A percentile compares a stretch with the other conserved stretches of the same genome.
These are phyloP conservation scores for Entelurus aequoreus DNA, from an alignment of 2,113 vertebrate species.

Conservation along the genomic window DNA sequence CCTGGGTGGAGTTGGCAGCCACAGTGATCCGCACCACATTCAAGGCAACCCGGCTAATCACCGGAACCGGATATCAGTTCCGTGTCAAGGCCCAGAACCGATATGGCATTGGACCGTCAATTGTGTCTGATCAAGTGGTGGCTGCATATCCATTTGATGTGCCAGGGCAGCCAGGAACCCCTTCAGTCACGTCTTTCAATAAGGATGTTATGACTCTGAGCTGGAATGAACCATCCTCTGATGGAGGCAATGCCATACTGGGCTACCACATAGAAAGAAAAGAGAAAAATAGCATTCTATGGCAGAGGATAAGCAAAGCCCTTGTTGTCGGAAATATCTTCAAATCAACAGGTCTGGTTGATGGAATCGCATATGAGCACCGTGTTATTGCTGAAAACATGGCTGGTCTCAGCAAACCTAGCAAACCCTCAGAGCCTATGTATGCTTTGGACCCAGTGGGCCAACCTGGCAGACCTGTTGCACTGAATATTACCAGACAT, in stretches of 20 bases:
- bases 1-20: conserved; percentile 89
- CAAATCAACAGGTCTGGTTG: conserved; percentile 89
- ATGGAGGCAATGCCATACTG: conserved; percentile 92
- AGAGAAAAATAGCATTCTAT: conserved; percentile 93
- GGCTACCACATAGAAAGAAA: conserved; percentile 96
- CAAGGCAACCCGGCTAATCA: conserved; percentile 87
- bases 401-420: conserved; percentile 93
- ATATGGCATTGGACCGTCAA: conserved; percentile 85
- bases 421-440: conserved; percentile 86
- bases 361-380: conserved; percentile 95
- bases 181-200: conserved; percentile 83
- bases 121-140: conserved; percentile 80
- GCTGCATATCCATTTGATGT: conserved; percentile 95
- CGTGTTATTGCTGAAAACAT: conserved; percentile 93
- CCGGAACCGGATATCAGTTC: conserved; percentile 93
- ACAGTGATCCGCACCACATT: conserved; percentile 96
- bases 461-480: conserved; percentile 86
- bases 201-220: conserved; percentile 91
- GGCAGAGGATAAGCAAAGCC: conserved; percentile 89
- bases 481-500: conserved; percentile 91
- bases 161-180: conserved; percentile 88
- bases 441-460: conserved; percentile 92
- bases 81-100: conserved; percentile 96
- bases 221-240: conserved; percentile 90
- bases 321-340: conserved; percentile 90